A percentile compares a stretch with the other conserved stretches of the same genome.
These are phyloP conservation scores for Manduca sexta DNA, from an alignment of 1,140 invertebrate species.

Conservation along the genomic window DNA sequence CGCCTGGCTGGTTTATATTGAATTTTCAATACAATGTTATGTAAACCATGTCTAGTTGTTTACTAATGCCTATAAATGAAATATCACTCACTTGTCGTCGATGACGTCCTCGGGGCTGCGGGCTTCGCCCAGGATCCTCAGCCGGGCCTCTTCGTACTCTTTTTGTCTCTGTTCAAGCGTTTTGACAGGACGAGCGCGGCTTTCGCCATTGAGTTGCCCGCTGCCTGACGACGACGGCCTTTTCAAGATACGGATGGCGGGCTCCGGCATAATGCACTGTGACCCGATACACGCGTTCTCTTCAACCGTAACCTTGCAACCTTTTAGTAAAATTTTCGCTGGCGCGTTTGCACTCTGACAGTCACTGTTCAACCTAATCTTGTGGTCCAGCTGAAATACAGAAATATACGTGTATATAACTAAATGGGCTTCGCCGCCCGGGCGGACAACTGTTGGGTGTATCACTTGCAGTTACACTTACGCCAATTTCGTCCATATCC, in stretches of 20 bases:
- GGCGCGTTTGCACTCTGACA: conserved; percentile 25
- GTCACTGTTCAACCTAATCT: conserved; percentile 62
- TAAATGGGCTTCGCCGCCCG: conserved; percentile 2
- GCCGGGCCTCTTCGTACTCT: conserved; percentile 89
- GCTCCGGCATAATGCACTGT: conserved; percentile 76
- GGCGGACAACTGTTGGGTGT: conserved; percentile 14
- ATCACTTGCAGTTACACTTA: conserved; percentile 51
- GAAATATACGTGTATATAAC: conserved; percentile 25
- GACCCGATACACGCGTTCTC: conserved; percentile 70
- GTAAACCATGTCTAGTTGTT: conserved; percentile 14
- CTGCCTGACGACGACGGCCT: conserved; percentile 74
- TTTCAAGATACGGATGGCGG: conserved; percentile 88
- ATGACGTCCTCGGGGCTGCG: conserved; percentile 81
- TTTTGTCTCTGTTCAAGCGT: conserved; percentile 90
- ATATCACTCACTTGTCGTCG: conserved; percentile 75
- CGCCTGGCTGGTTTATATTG: background rate
- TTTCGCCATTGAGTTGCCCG: conserved; percentile 75
- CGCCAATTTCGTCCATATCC: conserved; percentile 83
- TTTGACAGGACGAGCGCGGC: conserved; percentile 81
- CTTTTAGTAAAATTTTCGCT: conserved; percentile 47
- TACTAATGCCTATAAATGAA: background rate
- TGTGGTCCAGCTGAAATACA: conserved; percentile 62
- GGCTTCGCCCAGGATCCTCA: conserved; percentile 87
- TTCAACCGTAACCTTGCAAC: conserved; percentile 70
- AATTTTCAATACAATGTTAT: conserved; percentile 13